Base-by-base conservation (phyloP, 2,113 vertebrate species). In the Seriola rivoliana region DNA sequence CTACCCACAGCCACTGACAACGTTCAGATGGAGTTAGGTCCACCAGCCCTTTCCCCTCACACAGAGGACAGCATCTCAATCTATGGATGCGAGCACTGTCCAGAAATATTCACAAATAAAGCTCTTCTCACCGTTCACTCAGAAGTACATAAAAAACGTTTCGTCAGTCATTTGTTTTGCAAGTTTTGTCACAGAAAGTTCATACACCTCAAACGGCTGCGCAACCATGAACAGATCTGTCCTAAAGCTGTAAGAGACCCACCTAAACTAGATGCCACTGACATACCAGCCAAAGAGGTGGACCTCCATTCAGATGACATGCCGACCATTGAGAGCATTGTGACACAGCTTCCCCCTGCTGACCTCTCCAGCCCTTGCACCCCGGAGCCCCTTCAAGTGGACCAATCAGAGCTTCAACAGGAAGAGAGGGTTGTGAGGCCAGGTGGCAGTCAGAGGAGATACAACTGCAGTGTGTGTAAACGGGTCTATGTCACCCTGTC, bases 401-500 rank as follows among this genome's bases (percentile, higher is more conserved):
- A 92, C 65, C 63, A 74, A 94, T 68, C 81, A 40, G 80, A 94
- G 87, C 62, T 21, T 88, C 44, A 82, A 85, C 75, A 87, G 84
- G 50, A 80, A 36, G 88, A 94, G 59, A 96, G 96, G 91, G 90
- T 92, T 80, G 93, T 94, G n/a, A 97, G 95, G 81, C 94, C 95
- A 0, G 95, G 95, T 1, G 94, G 96, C 19, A 95, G 95, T 78
- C 97, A 98, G 59, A 96, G 97, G 89, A 38, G 96, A 42, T 99
- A 99, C 75, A 96, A 96, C 25, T 99, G 98, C 10, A 92, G 95
- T 0, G 96, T 99, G 63, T 99, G 98, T 89, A 98, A 98, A 86
- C 96, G 98, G 14, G 97, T 97, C 50, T 99, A 99, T 0, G 96
- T 99, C 67, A 99, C 98, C 0, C 36, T 99, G 50, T 99, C 98